phyloP scores from a whole-genome alignment of 2,888 invertebrate genomes.

The Crepidodera aurea region DNA sequence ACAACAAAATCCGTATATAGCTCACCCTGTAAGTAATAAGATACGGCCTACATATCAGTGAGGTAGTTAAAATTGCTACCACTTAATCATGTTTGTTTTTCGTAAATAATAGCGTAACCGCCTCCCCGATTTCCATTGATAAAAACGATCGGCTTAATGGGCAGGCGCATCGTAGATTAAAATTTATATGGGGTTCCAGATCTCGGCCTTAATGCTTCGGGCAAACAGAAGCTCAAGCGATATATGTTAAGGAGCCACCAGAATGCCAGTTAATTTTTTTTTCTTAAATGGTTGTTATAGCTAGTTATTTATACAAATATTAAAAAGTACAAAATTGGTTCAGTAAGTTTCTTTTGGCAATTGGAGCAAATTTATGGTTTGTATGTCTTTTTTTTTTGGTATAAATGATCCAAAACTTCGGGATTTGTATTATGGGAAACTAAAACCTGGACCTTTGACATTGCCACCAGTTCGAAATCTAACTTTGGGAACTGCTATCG shows the following conservation, averaged over 20 bases:
- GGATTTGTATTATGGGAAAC: neutral
- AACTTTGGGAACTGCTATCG: neutral
- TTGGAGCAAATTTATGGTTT: too few species aligned
- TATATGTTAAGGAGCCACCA: too few species aligned
- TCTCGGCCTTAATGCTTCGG: neutral
- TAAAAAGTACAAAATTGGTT: too few species aligned
- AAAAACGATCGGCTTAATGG: constrained; percentile 34
- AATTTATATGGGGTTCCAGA: neutral
- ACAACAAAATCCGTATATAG: neutral
- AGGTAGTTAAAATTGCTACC: constrained; percentile 45
- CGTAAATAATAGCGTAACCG: constrained; percentile 51
- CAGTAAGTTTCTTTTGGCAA: too few species aligned
- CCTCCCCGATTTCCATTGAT: constrained; percentile 47
- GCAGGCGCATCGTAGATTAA: neutral
- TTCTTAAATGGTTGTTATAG: too few species aligned
- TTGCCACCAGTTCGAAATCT: neutral
- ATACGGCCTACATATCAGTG: constrained; percentile 16
- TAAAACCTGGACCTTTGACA: neutral
- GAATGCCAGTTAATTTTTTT: too few species aligned
- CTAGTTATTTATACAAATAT: too few species aligned
- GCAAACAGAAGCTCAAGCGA: constrained; percentile 2
- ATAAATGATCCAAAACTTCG: too few species aligned
- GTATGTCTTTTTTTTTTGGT: too few species aligned
- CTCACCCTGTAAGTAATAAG: neutral
- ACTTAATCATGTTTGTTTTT: constrained; percentile 53